Conservation (phyloP, 2,113 vertebrate species). For the Hemichromis elongatus region DNA sequence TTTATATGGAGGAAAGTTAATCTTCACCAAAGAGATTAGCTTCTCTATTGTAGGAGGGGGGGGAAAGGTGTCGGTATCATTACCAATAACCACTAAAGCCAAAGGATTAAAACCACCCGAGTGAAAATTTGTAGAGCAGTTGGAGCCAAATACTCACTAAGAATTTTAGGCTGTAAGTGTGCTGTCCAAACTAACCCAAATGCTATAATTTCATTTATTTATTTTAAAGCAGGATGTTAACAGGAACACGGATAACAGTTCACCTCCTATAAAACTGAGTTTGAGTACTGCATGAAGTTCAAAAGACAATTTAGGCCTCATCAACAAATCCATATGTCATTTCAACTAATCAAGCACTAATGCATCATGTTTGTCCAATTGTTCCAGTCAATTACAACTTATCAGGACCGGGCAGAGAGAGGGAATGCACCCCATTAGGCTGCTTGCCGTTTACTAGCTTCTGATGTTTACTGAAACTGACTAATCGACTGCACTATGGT, state of each 20-base stretch:
- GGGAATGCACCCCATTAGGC: conserved; percentile 39
- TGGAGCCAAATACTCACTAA: neutral
- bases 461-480: conserved; percentile 55
- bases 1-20: neutral
- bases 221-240: neutral
- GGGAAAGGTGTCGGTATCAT: neutral
- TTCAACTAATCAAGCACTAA: conserved; percentile 43
- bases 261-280: neutral
- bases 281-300: neutral
- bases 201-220: too few relatives aligned
- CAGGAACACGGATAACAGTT: neutral
- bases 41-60: neutral
- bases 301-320: conserved; percentile 20
- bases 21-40: neutral
- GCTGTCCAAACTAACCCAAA: neutral
- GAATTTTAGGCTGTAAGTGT: neutral
- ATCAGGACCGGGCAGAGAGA: conserved; percentile 36
- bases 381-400: conserved; percentile 58
- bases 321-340: conserved; percentile 49
- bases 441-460: conserved; percentile 17
- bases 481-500: conserved; percentile 36
- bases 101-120: neutral
- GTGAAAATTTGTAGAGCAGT: neutral
- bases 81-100: neutral
- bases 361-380: conserved; percentile 39